Percentiles rank a stretch among this genome's conserved stretches.
phyloP scores from a whole-genome alignment of 2,113 vertebrate species.

The Notarius lentiginosus region DNA sequence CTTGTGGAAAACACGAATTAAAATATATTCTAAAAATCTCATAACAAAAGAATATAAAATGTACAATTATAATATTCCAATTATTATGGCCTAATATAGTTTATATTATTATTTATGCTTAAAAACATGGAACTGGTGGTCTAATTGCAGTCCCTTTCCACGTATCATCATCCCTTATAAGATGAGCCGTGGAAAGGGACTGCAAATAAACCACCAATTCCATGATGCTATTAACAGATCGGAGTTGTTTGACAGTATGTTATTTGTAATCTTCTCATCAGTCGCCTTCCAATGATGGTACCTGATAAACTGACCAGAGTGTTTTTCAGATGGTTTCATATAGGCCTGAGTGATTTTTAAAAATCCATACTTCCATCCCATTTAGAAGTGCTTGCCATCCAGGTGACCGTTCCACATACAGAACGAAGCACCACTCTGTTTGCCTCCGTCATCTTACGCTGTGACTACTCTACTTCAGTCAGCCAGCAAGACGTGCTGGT shows the following conservation, averaged over 20 bases:
- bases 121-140: background rate
- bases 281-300: background rate
- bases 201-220: background rate
- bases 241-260: no score
- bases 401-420: conserved; percentile 79
- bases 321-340: background rate
- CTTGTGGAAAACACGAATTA: no score
- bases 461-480: conserved; percentile 90
- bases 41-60: no score
- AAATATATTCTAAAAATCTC: no score
- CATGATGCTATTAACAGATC: no score
- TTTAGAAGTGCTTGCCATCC: conserved; percentile 77
- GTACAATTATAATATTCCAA: no score
- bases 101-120: no score
- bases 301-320: background rate
- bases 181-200: background rate
- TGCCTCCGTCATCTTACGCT: conserved; percentile 79
- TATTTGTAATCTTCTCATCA: no score
- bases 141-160: background rate
- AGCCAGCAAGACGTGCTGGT: conserved; percentile 83
- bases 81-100: no score
- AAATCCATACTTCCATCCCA: background rate
- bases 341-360: background rate
- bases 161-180: no score
- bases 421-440: conserved; percentile 82